Base-by-base conservation (phyloP, 92 coral and sea anemone species). In the Epizoanthus rinbou region DNA sequence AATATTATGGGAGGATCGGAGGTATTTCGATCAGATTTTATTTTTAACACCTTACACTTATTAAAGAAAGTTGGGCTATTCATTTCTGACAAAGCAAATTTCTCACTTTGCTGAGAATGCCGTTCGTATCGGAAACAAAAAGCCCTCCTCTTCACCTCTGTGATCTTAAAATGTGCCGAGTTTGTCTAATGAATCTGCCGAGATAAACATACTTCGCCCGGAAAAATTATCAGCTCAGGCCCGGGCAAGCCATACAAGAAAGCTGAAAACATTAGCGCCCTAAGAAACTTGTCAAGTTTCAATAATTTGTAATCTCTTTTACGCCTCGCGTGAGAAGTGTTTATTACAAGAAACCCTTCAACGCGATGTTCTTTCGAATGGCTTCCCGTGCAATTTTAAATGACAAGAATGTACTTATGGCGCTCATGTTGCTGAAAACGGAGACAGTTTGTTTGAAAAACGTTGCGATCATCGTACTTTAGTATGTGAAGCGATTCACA, bases 1-100 rank as follows among this genome's bases (percentile, higher is more conserved):
- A 96, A 96, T 86, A 96, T 96, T 59, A 91, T 94, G 92, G 99
- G 99, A 19, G 97, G 97, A 87, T 84, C 90, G 25, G 93, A 92
- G 93, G 96, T 92, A 92, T 45, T 41, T 16, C 58, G 63, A 16
- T 41, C 16, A 19, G 68, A 16, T 31, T 75, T 54, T 75, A 71
- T 28, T 60, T 22, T 74, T 53, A 17, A 47, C 57, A 63, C 64
- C 64, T 19, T 6, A 35, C 50, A 39, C 39, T 47, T 56, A 7
- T 39, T 56, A 22, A 50, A 18, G 8, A 28, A 63, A 74, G 62
- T 85, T 79, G 22, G 68, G 67, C 72, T 33, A 72, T 71, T 69
- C 82, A 28, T 24, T 69, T 64, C 75, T 22, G 52, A 73, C 69
- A 75, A 63, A 60, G 43, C 63, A 72, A 43, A 59, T 37, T 50